Conservation (phyloP, 2,888 invertebrate species). For the Meghimatium bilineatum region DNA sequence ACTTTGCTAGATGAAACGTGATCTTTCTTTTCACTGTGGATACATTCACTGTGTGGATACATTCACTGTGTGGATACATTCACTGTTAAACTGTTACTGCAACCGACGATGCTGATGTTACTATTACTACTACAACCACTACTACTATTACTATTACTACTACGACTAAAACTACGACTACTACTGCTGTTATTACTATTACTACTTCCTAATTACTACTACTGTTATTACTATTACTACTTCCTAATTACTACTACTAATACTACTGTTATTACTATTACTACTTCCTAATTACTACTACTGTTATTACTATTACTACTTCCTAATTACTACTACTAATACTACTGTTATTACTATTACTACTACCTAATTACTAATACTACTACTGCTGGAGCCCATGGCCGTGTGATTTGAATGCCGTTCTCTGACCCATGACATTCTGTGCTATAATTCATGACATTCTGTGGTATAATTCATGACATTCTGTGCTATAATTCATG, state of each 20-base stretch:
- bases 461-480: no score
- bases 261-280: constrained; percentile 21
- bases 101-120: neutral
- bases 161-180: neutral
- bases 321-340: neutral
- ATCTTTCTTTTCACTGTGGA: no score
- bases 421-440: no score
- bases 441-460: no score
- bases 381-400: neutral
- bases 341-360: neutral
- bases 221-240: neutral
- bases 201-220: neutral
- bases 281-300: neutral
- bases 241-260: neutral
- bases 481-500: no score
- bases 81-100: neutral
- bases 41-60: no score
- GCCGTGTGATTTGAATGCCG: no score
- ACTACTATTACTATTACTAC: neutral
- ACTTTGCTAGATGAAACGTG: no score
- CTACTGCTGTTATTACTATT: neutral
- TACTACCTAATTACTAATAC: neutral
- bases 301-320: neutral
- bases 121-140: neutral
- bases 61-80: no score